These are phyloP conservation scores for Nymphalis polychloros DNA, from an alignment of 2,888 invertebrate species.

Conservation along the genomic window DNA sequence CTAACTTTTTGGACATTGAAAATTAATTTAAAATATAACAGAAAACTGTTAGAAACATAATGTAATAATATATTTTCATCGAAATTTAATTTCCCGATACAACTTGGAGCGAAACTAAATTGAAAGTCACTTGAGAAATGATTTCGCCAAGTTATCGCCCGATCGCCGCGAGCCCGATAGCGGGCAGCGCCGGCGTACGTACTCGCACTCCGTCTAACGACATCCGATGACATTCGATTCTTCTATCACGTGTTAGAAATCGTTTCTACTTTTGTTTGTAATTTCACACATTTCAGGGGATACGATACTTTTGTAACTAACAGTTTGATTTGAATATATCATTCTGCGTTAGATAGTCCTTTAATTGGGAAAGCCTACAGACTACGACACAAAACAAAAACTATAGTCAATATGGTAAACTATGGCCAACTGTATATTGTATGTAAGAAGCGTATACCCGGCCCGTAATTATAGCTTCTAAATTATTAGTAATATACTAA, in stretches of 20 bases:
- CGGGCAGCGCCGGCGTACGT: background rate
- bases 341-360: too few relatives aligned
- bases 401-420: too few relatives aligned
- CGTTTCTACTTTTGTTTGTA: background rate
- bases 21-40: background rate
- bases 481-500: too few relatives aligned
- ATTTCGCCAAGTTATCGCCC: conserved; percentile 47
- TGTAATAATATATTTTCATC: background rate
- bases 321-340: too few relatives aligned
- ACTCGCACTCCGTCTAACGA: background rate
- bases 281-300: background rate
- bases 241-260: conserved; percentile 2
- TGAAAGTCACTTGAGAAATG: conserved; percentile 60
- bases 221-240: conserved; percentile 17
- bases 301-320: too few relatives aligned
- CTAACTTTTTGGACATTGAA: background rate
- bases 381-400: too few relatives aligned
- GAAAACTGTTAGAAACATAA: background rate
- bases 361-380: too few relatives aligned
- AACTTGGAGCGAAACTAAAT: conserved; percentile 47
- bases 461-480: too few relatives aligned
- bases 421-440: too few relatives aligned
- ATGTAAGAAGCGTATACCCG: too few relatives aligned
- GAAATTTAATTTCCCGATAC: conserved; percentile 32
- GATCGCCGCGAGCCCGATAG: conserved; percentile 5